Evolutionary conservation across 2,888 invertebrate genomes (phyloP).

Genomic region (Heliconius sara): DNA sequence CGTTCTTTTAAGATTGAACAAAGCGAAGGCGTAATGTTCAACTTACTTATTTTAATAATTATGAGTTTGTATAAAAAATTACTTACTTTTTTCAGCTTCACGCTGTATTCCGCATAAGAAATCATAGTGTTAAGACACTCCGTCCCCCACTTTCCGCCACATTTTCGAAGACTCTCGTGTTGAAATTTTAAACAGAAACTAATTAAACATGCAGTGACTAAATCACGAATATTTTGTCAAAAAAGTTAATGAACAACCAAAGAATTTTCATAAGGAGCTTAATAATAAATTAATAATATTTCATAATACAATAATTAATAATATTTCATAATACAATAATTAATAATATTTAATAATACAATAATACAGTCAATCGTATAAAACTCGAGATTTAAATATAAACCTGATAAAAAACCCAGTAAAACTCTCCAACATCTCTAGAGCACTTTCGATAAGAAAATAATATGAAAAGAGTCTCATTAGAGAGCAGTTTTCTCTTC

Average conservation of each 20-base stretch:
- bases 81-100: background rate
- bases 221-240: no score
- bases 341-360: background rate
- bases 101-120: no score
- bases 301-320: no score
- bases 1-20: background rate
- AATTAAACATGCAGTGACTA: background rate
- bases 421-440: conserved; percentile 20
- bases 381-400: conserved; percentile 1
- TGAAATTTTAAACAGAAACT: background rate
- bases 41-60: background rate
- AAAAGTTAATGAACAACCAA: background rate
- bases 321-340: no score
- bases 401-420: conserved; percentile 6
- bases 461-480: conserved; percentile 42
- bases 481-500: conserved; percentile 39
- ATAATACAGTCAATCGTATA: conserved; percentile 6
- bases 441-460: conserved; percentile 34
- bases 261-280: background rate
- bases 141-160: no score
- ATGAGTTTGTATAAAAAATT: background rate
- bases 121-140: no score
- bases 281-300: no score
- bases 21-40: background rate
- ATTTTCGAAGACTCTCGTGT: no score